Evolutionary conservation across 2,888 invertebrate genomes (phyloP).

Genomic region (Agriopis marginaria): DNA sequence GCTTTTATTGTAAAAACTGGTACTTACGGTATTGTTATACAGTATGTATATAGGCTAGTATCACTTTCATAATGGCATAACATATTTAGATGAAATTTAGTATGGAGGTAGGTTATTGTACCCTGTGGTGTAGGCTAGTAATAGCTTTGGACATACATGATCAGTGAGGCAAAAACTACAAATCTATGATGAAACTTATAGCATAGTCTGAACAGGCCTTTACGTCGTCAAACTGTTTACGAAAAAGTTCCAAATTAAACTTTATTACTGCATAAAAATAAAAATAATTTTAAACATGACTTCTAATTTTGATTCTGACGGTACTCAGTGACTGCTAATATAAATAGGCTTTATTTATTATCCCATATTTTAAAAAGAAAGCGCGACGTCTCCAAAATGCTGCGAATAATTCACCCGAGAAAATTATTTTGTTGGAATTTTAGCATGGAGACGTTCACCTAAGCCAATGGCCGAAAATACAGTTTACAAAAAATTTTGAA

Average conservation of each 20-base stretch:
- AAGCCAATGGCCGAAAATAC: background rate
- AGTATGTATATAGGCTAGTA: too few relatives aligned
- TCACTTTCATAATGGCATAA: too few relatives aligned
- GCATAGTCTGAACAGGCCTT: background rate
- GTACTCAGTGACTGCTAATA: slow-evolving; percentile 16
- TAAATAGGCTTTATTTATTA: slow-evolving; percentile 30
- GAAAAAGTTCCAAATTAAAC: slow-evolving; percentile 7
- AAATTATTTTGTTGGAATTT: slow-evolving; percentile 17
- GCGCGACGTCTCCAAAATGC: slow-evolving; percentile 8
- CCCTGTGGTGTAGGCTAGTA: too few relatives aligned
- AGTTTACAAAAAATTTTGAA: too few relatives aligned
- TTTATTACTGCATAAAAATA: slow-evolving; percentile 17
- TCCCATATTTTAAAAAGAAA: slow-evolving; percentile 25
- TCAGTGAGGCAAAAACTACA: too few relatives aligned
- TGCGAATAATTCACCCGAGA: slow-evolving; percentile 8
- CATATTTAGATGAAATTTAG: too few relatives aligned
- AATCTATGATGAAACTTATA: background rate
- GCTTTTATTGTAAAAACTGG: too few relatives aligned
- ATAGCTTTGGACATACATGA: too few relatives aligned
- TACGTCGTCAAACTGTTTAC: slow-evolving; percentile 18
- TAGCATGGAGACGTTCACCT: background rate
- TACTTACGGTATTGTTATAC: too few relatives aligned
- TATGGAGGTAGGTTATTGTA: too few relatives aligned
- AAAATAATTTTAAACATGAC: slow-evolving; percentile 15
- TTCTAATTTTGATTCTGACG: slow-evolving; percentile 20